Base-by-base conservation (phyloP, 2,113 vertebrate genomes). In the Chionodraco myersi region DNA sequence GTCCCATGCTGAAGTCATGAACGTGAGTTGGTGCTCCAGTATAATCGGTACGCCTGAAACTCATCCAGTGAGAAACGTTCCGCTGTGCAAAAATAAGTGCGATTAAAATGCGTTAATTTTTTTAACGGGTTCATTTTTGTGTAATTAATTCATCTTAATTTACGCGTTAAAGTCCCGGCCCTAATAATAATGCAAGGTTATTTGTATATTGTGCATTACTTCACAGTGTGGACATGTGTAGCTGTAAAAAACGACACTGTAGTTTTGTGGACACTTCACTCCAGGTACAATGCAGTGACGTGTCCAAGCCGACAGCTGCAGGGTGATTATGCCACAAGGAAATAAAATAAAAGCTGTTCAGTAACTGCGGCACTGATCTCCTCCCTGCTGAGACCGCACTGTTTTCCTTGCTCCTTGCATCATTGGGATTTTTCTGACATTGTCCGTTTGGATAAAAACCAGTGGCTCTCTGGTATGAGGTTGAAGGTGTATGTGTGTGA, bases 301-400 rank as follows among this genome's bases (percentile, higher is more conserved):
- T 63, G 74, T 74, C 86, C 72, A 72, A 73, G 30, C 69, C 56
- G 41, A 70, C 75, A 86, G 83, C 81, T 87, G 80, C 71, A 66
- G 5, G 0, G 53, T 67, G 54, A 87, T 84, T 83, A 86, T 75
- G 68, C 68, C 52, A 68, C 13, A 8, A 58, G 71, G 10, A 18
- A 21, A 64, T 67, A 77, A 72, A 59, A 53, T 64, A 45, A 56
- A 8, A 77, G 84, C 80, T 34, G 53, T 73, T 58, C 52, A 36
- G 58, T 30, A 52, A 75, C 51, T 59, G 76, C 64, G 74, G 58
- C 65, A 52, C 72, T 59, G 51, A 82, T 75, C 53, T 45, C 14
- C 47, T 75, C 71, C 69, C 60, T 44, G 56, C n/a, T 71, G 67
- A 3, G 51, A 60, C 51, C 16, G 16, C 68, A 72, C 57, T 52